phyloP scores from a whole-genome alignment of 2,113 vertebrate genomes.

The Meriones unguiculatus region DNA sequence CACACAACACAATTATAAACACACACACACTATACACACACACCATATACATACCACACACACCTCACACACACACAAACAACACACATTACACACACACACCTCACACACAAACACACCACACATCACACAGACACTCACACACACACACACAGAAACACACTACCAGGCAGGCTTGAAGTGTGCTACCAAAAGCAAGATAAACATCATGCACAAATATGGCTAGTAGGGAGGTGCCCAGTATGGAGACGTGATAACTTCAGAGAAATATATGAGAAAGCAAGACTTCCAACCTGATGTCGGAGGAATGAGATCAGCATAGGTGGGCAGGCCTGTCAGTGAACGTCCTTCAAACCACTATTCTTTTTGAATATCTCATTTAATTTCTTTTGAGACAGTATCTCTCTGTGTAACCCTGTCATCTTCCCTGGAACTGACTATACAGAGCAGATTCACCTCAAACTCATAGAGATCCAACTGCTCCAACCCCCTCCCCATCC shows the following conservation, averaged over 20 bases:
- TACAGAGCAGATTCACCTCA: neutral
- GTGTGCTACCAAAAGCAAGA: neutral
- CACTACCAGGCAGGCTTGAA: neutral
- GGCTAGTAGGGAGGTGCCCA: neutral
- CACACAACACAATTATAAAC: neutral
- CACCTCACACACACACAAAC: neutral
- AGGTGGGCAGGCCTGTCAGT: neutral
- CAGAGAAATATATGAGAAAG: neutral
- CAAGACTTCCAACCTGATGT: neutral
- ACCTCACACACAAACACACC: neutral
- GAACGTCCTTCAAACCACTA: constrained; percentile 5
- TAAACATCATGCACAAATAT: neutral
- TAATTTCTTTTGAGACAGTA: neutral
- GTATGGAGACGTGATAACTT: neutral
- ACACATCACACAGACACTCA: neutral
- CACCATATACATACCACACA: neutral
- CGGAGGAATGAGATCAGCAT: neutral
- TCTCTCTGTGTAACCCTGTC: neutral
- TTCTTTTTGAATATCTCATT: neutral
- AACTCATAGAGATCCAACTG: neutral
- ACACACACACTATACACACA: neutral
- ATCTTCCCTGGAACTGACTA: neutral
- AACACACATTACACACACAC: neutral
- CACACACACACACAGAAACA: neutral
- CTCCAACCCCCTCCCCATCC: neutral